Evolutionary conservation across 2,797 vertebrate species (phyloP).

Genomic region (Arctocebus calabarensis): DNA sequence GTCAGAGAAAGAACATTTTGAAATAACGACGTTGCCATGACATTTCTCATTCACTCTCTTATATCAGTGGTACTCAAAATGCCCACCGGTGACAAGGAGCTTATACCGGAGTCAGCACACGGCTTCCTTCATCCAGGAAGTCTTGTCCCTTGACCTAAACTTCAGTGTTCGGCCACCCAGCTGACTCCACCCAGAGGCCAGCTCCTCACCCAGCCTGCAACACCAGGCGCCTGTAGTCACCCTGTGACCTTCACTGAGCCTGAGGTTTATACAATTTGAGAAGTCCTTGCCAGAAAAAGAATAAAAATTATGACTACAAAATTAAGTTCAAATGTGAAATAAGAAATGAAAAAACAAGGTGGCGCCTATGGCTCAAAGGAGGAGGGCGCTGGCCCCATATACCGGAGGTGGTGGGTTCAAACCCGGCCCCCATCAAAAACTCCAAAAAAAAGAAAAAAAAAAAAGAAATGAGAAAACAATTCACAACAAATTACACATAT

Average conservation of each 20-base stretch:
- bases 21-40: neutral
- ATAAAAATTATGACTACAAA: neutral
- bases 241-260: too few relatives aligned
- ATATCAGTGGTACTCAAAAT: neutral
- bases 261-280: neutral
- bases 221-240: too few relatives aligned
- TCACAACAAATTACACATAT: neutral
- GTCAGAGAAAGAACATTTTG: neutral
- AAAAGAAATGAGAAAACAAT: neutral
- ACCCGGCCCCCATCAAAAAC: too few relatives aligned
- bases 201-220: neutral
- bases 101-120: neutral
- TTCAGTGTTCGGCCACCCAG: accelerated
- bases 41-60: neutral
- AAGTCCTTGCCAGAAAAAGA: neutral
- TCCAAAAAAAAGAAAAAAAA: too few relatives aligned
- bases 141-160: neutral
- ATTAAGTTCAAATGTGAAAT: neutral
- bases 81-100: neutral
- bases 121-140: neutral
- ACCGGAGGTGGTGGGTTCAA: neutral
- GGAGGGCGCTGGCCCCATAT: too few relatives aligned
- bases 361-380: too few relatives aligned
- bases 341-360: neutral
- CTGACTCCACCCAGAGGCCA: accelerated